These are phyloP conservation scores for Stenurella melanura DNA, from an alignment of 2,888 invertebrate genomes.

Conservation along the genomic window DNA sequence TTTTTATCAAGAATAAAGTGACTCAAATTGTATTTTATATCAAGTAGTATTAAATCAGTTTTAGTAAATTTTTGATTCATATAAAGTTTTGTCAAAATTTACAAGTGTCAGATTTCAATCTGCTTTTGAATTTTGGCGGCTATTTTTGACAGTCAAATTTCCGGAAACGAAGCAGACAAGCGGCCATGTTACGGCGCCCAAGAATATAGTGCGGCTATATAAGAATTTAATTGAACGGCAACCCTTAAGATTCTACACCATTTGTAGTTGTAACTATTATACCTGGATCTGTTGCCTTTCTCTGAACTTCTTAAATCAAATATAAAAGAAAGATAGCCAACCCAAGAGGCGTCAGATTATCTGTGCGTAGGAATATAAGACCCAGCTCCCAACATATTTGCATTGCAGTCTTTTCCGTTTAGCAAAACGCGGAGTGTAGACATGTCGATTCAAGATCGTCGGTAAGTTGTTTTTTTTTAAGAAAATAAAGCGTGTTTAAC, in stretches of 20 bases:
- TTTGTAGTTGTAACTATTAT: constrained; percentile 3
- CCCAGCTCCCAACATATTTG: constrained; percentile 66
- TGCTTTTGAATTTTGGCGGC: constrained; percentile 60
- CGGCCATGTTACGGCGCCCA: constrained; percentile 58
- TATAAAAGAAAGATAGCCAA: background rate
- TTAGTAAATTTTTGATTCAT: constrained; percentile 28
- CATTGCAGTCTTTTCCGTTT: constrained; percentile 80
- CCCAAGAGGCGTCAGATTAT: constrained; percentile 16
- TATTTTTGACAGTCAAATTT: constrained; percentile 57
- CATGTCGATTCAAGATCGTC: constrained; percentile 89
- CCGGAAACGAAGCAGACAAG: constrained; percentile 54
- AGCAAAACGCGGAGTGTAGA: constrained; percentile 83
- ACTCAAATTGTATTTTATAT: constrained; percentile 10
- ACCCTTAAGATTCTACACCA: constrained; percentile 5
- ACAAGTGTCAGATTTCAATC: constrained; percentile 53
- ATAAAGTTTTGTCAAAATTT: constrained; percentile 53
- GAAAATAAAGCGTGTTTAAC: constrained; percentile 50
- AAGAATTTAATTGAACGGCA: constrained; percentile 4
- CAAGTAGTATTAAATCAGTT: constrained; percentile 27
- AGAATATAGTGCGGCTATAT: constrained; percentile 53
- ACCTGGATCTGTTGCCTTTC: constrained; percentile 11
- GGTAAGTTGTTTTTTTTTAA: constrained; percentile 79
- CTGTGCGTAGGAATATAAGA: constrained; percentile 73
- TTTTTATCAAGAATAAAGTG: background rate
- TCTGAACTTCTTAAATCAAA: background rate